Evolutionary conservation across 2,797 vertebrate species (phyloP).

Genomic region (Phaenicophaeus curvirostris): DNA sequence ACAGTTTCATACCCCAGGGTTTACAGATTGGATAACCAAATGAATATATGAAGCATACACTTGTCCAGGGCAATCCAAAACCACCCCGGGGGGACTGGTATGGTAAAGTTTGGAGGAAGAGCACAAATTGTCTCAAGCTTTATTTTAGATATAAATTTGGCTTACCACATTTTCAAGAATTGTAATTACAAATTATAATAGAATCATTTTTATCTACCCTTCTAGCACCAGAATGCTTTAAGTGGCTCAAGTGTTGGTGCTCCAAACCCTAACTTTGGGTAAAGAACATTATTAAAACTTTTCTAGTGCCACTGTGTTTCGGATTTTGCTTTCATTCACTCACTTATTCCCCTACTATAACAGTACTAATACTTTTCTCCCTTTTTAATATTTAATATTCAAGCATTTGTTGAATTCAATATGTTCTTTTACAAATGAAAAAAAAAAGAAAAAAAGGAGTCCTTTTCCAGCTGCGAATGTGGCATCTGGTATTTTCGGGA

Average conservation of each 20-base stretch:
- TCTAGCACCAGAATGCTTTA: neutral
- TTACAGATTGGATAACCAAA: neutral
- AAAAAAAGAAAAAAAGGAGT: neutral
- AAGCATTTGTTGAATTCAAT: neutral
- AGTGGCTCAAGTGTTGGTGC: neutral
- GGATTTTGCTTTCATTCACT: neutral
- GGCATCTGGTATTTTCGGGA: neutral
- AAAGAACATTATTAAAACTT: neutral
- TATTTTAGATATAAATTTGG: neutral
- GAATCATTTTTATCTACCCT: neutral
- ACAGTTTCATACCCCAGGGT: neutral
- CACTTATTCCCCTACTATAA: neutral
- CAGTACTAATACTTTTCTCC: neutral
- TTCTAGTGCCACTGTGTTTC: neutral
- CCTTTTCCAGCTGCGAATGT: neutral
- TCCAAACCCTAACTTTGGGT: neutral
- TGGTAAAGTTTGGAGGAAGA: neutral
- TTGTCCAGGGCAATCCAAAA: neutral
- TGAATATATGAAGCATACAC: neutral
- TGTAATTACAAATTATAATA: neutral
- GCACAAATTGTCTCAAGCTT: neutral
- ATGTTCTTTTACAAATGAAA: neutral
- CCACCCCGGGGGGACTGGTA: neutral
- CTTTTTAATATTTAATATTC: neutral
- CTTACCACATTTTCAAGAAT: neutral